Percentiles rank a stretch among this genome's conserved stretches.
Evolutionary conservation across 37 sponge, comb jelly and placozoan genomes (phyloP).

Genomic region (Chondrosia reniformis): DNA sequence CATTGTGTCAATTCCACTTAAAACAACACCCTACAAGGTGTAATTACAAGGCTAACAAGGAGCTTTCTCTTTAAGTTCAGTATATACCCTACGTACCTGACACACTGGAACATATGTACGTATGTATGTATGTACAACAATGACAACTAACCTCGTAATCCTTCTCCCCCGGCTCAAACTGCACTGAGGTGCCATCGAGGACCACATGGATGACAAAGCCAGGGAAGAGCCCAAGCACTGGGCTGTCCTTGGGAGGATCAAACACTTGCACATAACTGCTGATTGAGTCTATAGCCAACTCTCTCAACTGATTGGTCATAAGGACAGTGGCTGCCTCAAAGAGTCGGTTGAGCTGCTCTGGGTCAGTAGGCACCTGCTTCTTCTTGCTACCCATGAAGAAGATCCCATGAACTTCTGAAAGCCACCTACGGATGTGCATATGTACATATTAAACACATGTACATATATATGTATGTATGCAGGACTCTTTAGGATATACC

Average conservation of each 20-base stretch:
- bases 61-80: too few relatives aligned
- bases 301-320: slow-evolving; percentile 83
- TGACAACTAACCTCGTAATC: slow-evolving; percentile 80
- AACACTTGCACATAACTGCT: slow-evolving; percentile 62
- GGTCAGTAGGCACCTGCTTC: slow-evolving; percentile 77
- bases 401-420: slow-evolving; percentile 92
- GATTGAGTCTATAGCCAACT: slow-evolving; percentile 74
- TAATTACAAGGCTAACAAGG: neutral
- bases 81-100: neutral
- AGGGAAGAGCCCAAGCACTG: slow-evolving; percentile 34
- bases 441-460: neutral
- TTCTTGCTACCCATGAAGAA: slow-evolving; percentile 94
- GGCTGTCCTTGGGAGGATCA: slow-evolving; percentile 44
- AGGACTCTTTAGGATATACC: too few relatives aligned
- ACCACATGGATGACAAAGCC: slow-evolving; percentile 83
- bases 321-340: slow-evolving; percentile 75
- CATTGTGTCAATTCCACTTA: slow-evolving; percentile 88
- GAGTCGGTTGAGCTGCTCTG: slow-evolving; percentile 77
- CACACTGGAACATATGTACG: neutral
- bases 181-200: slow-evolving; percentile 57
- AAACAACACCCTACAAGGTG: slow-evolving; percentile 52
- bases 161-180: slow-evolving; percentile 80
- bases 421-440: slow-evolving; percentile 67
- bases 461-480: slow-evolving; percentile 1
- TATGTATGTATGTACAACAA: neutral